These are phyloP conservation scores for Uria aalge DNA, from an alignment of 2,113 vertebrate genomes.

Conservation along the genomic window DNA sequence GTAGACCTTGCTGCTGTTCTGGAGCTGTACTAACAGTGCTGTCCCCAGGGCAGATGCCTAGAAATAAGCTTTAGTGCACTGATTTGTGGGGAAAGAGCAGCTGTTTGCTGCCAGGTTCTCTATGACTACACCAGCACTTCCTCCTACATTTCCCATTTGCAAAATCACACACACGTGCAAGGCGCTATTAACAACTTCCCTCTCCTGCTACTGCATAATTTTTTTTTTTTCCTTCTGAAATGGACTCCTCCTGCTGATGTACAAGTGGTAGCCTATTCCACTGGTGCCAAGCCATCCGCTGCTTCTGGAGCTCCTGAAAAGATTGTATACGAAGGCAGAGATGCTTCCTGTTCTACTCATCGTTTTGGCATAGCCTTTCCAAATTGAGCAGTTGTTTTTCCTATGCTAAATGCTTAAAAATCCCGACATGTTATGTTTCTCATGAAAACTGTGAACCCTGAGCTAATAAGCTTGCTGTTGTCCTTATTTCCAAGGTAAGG, in stretches of 20 bases:
- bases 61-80: neutral
- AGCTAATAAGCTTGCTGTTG: neutral
- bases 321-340: neutral
- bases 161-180: neutral
- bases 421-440: neutral
- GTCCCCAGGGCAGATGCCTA: neutral
- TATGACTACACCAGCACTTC: neutral
- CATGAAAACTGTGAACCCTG: neutral
- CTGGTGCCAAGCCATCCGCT: neutral
- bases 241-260: neutral
- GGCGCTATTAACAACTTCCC: neutral
- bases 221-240: neutral
- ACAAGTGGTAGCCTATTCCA: neutral
- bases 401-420: neutral
- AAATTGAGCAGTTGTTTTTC: neutral
- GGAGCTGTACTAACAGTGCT: neutral
- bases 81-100: neutral
- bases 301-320: neutral
- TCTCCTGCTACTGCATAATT: neutral
- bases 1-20: neutral
- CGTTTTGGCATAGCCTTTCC: neutral
- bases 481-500: neutral
- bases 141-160: neutral
- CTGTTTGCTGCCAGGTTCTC: neutral
- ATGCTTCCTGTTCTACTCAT: neutral